Conservation (phyloP, 2,888 invertebrate genomes). For the Leptinotarsa haldemani region DNA sequence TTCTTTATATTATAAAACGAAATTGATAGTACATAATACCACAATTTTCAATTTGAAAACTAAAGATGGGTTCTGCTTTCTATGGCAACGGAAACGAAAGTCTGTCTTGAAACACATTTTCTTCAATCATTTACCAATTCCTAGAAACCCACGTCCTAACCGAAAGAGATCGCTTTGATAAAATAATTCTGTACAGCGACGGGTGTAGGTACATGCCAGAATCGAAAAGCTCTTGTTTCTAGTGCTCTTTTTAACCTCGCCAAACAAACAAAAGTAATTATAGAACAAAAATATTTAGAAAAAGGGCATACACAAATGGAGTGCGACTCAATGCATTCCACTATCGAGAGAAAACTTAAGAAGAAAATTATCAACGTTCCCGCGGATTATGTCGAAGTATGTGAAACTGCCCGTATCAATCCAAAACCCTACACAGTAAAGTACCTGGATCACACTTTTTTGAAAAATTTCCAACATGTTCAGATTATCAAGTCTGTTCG, state of each 20-base stretch:
- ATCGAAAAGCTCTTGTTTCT: slow-evolving; percentile 23
- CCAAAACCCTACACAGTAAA: too few relatives aligned
- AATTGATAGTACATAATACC: slow-evolving; percentile 27
- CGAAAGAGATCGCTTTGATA: too few relatives aligned
- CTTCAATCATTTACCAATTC: slow-evolving; percentile 30
- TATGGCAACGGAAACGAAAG: slow-evolving; percentile 26
- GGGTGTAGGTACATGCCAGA: slow-evolving; percentile 21
- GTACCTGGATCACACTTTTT: slow-evolving; percentile 34
- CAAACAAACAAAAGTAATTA: slow-evolving; percentile 27
- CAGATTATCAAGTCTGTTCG: slow-evolving; percentile 21
- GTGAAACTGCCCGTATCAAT: too few relatives aligned
- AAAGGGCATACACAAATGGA: slow-evolving; percentile 47
- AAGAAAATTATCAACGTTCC: slow-evolving; percentile 42
- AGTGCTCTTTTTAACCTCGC: slow-evolving; percentile 30
- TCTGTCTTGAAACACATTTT: slow-evolving; percentile 24
- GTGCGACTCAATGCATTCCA: slow-evolving; percentile 39
- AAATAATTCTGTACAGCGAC: slow-evolving; percentile 24
- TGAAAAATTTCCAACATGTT: slow-evolving; percentile 23
- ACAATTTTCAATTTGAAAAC: slow-evolving; percentile 12
- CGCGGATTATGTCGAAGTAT: slow-evolving; percentile 29
- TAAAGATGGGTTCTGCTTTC: slow-evolving; percentile 1
- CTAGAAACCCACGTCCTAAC: slow-evolving; percentile 10
- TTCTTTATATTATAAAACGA: slow-evolving; percentile 32
- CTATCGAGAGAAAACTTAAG: slow-evolving; percentile 36
- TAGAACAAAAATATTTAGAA: slow-evolving; percentile 38